Percentiles rank a stretch among this genome's conserved stretches.
Evolutionary conservation across 2,113 vertebrate species (phyloP).

Genomic region (Pyxicephalus adspersus): DNA sequence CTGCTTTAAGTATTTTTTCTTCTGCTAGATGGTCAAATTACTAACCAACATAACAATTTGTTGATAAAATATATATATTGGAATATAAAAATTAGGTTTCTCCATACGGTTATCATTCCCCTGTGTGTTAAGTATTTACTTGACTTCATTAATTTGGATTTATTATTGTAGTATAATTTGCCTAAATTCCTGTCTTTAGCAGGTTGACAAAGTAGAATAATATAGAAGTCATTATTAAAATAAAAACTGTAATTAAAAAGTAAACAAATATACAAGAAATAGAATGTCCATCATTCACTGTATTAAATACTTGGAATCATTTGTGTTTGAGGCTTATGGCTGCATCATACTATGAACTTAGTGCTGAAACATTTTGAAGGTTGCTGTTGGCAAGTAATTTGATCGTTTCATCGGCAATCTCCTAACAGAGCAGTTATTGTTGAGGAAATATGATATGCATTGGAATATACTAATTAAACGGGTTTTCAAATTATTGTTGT

Average conservation of each 20-base stretch:
- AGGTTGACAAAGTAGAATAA: neutral
- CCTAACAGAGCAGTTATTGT: conserved; percentile 48
- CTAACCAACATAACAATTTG: too few species aligned
- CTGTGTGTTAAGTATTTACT: too few species aligned
- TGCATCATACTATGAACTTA: conserved; percentile 1
- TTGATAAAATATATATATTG: too few species aligned
- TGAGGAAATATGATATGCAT: conserved; percentile 40
- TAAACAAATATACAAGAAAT: too few species aligned
- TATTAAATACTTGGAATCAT: neutral
- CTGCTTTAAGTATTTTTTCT: too few species aligned
- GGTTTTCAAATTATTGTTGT: conserved; percentile 44
- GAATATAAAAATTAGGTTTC: too few species aligned
- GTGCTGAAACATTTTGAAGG: conserved; percentile 3
- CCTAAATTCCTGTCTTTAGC: neutral
- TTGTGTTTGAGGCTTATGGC: conserved; percentile 3
- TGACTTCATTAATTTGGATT: neutral
- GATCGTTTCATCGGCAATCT: conserved; percentile 39
- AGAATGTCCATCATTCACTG: neutral
- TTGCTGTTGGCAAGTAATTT: conserved; percentile 33
- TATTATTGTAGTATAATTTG: too few species aligned
- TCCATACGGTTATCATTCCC: too few species aligned
- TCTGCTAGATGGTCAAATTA: too few species aligned
- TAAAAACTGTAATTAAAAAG: neutral
- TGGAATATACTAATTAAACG: conserved; percentile 44
- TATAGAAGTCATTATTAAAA: neutral